phyloP scores from a whole-genome alignment of 1,140 invertebrate genomes.

The Rhynchophorus ferrugineus region DNA sequence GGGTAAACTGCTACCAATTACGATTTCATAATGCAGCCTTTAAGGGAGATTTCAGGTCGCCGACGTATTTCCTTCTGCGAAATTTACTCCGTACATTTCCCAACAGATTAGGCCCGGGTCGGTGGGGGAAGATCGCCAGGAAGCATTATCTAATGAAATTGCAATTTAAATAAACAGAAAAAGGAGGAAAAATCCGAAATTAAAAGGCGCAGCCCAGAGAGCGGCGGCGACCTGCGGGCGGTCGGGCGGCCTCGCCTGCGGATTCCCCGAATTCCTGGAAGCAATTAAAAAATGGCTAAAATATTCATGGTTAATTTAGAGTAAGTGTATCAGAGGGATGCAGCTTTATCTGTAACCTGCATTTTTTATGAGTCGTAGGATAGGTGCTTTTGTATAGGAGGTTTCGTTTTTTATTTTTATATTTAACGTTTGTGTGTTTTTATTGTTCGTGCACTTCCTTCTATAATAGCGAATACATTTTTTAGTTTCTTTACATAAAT shows the following conservation, averaged over 20 bases:
- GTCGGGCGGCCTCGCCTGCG: not conserved
- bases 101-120: not conserved
- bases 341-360: not conserved
- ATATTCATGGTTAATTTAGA: conserved; percentile 13
- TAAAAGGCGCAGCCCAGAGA: not conserved
- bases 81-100: not conserved
- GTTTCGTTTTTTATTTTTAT: too few relatives aligned
- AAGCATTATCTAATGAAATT: not conserved
- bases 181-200: not conserved
- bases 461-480: too few relatives aligned
- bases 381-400: too few relatives aligned
- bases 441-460: too few relatives aligned
- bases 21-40: too few relatives aligned
- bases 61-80: not conserved
- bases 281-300: conserved; percentile 13
- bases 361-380: conserved; percentile 7
- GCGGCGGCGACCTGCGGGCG: too few relatives aligned
- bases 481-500: too few relatives aligned
- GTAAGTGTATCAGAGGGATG: conserved; percentile 7
- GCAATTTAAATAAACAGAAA: not conserved
- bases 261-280: conserved; percentile 6
- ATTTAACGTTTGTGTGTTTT: too few relatives aligned
- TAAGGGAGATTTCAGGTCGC: too few relatives aligned
- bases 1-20: too few relatives aligned
- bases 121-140: not conserved